Evolutionary conservation across 2,888 invertebrate species (phyloP).

Genomic region (Apotomis betuletana): DNA sequence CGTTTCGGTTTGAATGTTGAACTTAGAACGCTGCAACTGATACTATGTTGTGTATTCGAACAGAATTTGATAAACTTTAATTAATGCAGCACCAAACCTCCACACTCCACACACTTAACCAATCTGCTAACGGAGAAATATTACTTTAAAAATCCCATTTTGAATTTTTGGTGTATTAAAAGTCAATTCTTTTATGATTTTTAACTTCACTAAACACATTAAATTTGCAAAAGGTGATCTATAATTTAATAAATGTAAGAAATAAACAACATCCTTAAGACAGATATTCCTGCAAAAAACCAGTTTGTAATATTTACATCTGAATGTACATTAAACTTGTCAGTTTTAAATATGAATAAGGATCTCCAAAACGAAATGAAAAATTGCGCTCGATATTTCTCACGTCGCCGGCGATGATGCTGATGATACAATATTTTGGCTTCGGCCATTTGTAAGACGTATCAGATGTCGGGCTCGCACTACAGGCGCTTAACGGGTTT

Average conservation of each 20-base stretch:
- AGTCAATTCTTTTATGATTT: no score
- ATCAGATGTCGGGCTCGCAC: slow-evolving; percentile 26
- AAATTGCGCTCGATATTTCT: slow-evolving; percentile 37
- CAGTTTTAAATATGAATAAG: slow-evolving; percentile 22
- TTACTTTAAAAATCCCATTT: no score
- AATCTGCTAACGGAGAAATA: no score
- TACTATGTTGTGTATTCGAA: slow-evolving; percentile 15
- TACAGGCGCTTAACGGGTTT: slow-evolving; percentile 19
- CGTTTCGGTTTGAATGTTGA: slow-evolving; percentile 20
- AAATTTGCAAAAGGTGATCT: no score
- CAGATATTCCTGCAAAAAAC: no score
- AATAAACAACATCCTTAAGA: no score
- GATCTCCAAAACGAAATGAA: slow-evolving; percentile 25
- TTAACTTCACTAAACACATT: no score
- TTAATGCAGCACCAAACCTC: slow-evolving; percentile 2
- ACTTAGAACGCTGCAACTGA: slow-evolving; percentile 16
- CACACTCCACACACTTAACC: no score
- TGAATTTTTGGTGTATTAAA: no score
- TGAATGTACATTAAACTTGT: slow-evolving; percentile 4
- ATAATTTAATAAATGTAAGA: no score
- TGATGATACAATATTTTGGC: slow-evolving; percentile 35
- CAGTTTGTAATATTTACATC: no score
- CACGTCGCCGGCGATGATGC: slow-evolving; percentile 29
- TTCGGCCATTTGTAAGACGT: slow-evolving; percentile 32
- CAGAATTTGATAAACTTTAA: slow-evolving; percentile 30